A percentile compares a stretch with the other conserved stretches of the same genome.
phyloP scores from a whole-genome alignment of 2,888 invertebrate species.

The Clitarchus hookeri region DNA sequence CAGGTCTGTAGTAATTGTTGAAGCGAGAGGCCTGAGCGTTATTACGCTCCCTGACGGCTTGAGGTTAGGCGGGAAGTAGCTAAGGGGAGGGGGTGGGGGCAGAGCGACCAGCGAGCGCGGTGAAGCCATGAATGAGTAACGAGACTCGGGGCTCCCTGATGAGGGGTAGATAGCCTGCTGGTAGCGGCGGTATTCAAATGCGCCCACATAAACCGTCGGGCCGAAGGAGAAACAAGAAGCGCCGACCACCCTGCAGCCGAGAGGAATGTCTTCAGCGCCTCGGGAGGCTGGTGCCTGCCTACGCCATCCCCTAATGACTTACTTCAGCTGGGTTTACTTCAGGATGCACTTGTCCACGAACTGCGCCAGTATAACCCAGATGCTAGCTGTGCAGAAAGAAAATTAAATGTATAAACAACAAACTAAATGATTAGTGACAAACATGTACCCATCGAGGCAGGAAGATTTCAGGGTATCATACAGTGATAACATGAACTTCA shows the following conservation, averaged over 20 bases:
- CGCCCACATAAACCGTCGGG: conserved; percentile 4
- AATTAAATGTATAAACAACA: no score
- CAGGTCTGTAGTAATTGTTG: neutral
- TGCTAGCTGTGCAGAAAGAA: no score
- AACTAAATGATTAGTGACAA: no score
- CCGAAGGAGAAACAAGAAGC: neutral
- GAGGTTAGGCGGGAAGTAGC: neutral
- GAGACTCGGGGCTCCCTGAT: neutral
- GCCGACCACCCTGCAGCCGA: neutral
- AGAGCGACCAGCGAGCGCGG: no score
- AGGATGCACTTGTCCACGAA: no score
- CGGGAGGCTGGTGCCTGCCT: neutral
- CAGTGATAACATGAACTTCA: no score
- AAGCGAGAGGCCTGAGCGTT: neutral
- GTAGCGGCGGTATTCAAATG: conserved; percentile 2
- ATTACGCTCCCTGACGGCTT: neutral
- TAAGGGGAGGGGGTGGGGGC: no score
- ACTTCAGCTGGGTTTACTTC: neutral
- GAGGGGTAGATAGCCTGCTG: neutral
- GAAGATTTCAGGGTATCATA: no score
- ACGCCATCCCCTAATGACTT: neutral
- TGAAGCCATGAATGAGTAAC: no score
- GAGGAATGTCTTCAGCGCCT: neutral
- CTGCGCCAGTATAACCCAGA: no score
- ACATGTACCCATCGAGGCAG: no score